Conservation (phyloP, 2,888 invertebrate genomes). For the Operophtera brumata region DNA sequence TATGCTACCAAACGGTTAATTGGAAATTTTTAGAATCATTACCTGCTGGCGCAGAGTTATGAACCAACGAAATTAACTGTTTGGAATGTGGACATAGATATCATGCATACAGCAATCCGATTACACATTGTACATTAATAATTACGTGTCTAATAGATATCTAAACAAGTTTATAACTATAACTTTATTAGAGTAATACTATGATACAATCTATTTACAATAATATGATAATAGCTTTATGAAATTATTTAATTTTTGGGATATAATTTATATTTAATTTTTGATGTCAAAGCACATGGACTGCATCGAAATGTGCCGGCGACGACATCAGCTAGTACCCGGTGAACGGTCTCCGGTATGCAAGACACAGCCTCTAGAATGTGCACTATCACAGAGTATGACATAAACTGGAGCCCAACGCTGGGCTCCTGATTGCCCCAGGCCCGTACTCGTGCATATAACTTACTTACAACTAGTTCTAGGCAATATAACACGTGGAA, state of each 20-base stretch:
- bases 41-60: conserved; percentile 15
- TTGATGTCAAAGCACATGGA: conserved; percentile 76
- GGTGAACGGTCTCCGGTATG: conserved; percentile 40
- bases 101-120: conserved; percentile 76
- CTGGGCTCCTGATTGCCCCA: conserved; percentile 75
- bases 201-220: conserved; percentile 77
- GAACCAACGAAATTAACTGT: conserved; percentile 42
- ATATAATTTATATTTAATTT: conserved; percentile 65
- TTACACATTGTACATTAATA: conserved; percentile 36
- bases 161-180: conserved; percentile 62
- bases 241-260: conserved; percentile 80
- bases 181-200: conserved; percentile 58
- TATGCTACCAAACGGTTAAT: conserved; percentile 31
- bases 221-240: conserved; percentile 68
- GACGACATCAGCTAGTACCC: conserved; percentile 40
- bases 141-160: conserved; percentile 45
- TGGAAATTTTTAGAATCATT: conserved; percentile 25
- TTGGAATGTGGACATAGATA: conserved; percentile 76
- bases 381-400: conserved; percentile 80
- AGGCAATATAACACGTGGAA: conserved; percentile 73
- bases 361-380: conserved; percentile 59
- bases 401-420: conserved; percentile 72
- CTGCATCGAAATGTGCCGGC: conserved; percentile 45
- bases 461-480: conserved; percentile 73
- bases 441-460: conserved; percentile 77